Base-by-base conservation (phyloP, 2,113 vertebrate genomes). In the Hyla sarda region DNA sequence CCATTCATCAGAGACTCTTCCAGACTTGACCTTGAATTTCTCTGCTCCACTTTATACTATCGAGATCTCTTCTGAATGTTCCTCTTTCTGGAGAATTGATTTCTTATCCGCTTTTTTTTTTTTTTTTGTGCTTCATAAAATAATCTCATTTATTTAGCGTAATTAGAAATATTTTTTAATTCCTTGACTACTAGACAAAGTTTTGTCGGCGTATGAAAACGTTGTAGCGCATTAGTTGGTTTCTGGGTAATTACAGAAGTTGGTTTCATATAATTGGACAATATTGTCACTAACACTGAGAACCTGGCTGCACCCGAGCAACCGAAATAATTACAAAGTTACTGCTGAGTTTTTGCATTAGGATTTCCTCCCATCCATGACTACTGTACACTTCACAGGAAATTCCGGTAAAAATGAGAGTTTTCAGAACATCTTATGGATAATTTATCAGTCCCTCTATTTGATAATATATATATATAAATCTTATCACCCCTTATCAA, bases 1-100 rank as follows among this genome's bases (percentile, higher is more conserved):
- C 50, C 21, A 58, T 78, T 78, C 76, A 78, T 78, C 54, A 58
- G 76, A 78, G 52, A 37, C 48, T 23, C 52, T 12, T 1, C 17
- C 8, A 37, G 76, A 56, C 76, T 77, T 77, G 75, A 77, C 75
- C 75, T 77, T 77, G 75, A 54, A 77, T 77, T 30, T 34, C 48
- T 1, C 48, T 54, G 76, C 76, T 78, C 52, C 30, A 77, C 30
- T 78, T 78, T 23, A 7, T 37, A 10, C 52, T n/a, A 34, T 41
- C 71, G 45, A 73, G 71, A 73, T 45, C 41, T 48, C 41, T 74
- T 45, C 23, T 16, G 13, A 74, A 45, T 47, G 41, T 25, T 74
- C 41, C 17, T 25, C 7, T 41, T 71, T 71, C 34, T 37, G 32
- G 6, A 71, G 67, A 71, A 71, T 71, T 41, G 67, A 41, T 71